Evolutionary conservation across 1,140 invertebrate species (phyloP), one percentile per base, ranked within the genome.

Genomic region (Eriosoma lanigerum): DNA sequence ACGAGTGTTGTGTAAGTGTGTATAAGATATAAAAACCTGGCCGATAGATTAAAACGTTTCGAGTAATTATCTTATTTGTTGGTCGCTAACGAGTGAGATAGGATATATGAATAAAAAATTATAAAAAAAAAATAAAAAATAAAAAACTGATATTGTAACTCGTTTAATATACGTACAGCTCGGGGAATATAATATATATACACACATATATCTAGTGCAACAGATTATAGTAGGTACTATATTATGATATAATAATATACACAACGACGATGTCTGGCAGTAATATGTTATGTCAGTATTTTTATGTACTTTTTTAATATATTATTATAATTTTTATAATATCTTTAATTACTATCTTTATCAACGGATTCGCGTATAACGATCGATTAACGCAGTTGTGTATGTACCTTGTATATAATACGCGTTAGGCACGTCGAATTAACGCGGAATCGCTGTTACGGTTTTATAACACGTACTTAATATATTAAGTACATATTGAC

Each of bases 51-150:
- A 70, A 70, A 70, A 70, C 44, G 44, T 70, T 70, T 10, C 12
- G 4, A 70, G 38, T 70, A 70, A 70, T 70, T 48, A 70, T 70
- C 66, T 70, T 70, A 70, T 70, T 70, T 70, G 66, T 70, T 21
- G 38, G 66, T 24, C 66, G 38, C 38, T 70, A 70, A 70, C 66
- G 38, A 70, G 66, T n/a, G 17, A 21, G 32, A 13, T 68, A 19
- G 44, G 64, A 19, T 62, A 24, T 62, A 29, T 1, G 26, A 1
- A 29, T 32, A 24, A 15, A 38, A 62, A 15, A 32, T 19, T 32
- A 68, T 2, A 21, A 68, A n/a, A 66, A 38, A 56, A 60, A 60
- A 60, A 62, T 1, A 15, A 62, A 13, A 5, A 32, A 13, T 29
- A 62, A 24, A 24, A 70, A 70, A 70, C 44, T 48, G 66, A 70